Conservation (phyloP, 2,797 vertebrate species). For the Sparidentex hasta region DNA sequence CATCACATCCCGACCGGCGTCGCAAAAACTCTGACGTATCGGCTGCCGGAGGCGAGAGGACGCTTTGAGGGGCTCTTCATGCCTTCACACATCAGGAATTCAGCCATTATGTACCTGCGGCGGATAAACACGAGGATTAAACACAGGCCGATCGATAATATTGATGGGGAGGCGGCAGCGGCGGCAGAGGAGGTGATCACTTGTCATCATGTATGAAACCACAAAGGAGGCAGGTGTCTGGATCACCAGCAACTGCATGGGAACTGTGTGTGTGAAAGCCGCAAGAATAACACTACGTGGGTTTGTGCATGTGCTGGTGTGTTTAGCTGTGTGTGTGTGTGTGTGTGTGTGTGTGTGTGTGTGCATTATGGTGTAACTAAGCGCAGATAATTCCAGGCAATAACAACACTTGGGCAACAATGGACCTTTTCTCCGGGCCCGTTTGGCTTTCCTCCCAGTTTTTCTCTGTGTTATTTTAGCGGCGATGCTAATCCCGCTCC, state of each 20-base stretch:
- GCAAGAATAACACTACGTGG: conserved; percentile 30
- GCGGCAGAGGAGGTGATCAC: conserved; percentile 24
- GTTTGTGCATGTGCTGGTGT: conserved; percentile 34
- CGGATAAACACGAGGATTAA: conserved; percentile 69
- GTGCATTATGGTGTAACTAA: conserved; percentile 73
- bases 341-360: conserved; percentile 40
- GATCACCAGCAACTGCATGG: conserved; percentile 41
- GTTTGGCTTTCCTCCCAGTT: conserved; percentile 65
- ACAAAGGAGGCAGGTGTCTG: conserved; percentile 27
- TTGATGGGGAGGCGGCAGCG: conserved; percentile 45
- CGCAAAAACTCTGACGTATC: conserved; percentile 30
- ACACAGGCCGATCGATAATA: conserved; percentile 61
- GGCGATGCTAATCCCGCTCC: conserved; percentile 76
- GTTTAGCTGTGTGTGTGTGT: conserved; percentile 16
- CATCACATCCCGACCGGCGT: conserved; percentile 52
- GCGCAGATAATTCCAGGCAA: conserved; percentile 71
- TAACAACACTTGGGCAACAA: conserved; percentile 81
- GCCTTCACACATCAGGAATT: conserved; percentile 32
- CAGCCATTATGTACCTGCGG: conserved; percentile 49
- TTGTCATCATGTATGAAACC: conserved; percentile 20
- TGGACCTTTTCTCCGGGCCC: conserved; percentile 73
- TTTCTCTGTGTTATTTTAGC: conserved; percentile 78
- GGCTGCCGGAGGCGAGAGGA: conserved; percentile 26
- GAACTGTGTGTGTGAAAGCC: conserved; percentile 36
- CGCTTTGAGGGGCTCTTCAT: not conserved